A percentile compares a stretch with the other conserved stretches of the same genome.
Conservation (phyloP, 2,797 vertebrate species). For the Enteromius fasciolatus region DNA sequence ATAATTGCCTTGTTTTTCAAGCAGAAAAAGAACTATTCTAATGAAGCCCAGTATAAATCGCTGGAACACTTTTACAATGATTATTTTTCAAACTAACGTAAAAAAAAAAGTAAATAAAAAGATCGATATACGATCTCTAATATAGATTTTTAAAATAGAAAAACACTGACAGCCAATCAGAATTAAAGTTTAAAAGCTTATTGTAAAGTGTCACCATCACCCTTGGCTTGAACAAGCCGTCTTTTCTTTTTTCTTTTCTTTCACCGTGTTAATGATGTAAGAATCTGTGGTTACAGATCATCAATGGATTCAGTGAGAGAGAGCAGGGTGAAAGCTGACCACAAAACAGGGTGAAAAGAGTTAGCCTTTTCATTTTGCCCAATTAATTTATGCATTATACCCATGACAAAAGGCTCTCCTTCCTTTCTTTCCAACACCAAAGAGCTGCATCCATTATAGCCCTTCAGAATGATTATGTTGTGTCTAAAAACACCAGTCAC, state of each 20-base stretch:
- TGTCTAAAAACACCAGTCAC: not conserved
- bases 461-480: not conserved
- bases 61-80: no score
- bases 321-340: not conserved
- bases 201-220: no score
- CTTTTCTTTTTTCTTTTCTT: no score
- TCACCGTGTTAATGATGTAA: no score
- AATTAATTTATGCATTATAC: not conserved
- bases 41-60: not conserved
- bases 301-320: not conserved
- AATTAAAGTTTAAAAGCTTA: no score
- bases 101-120: no score
- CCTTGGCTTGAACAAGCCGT: no score
- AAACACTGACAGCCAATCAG: no score
- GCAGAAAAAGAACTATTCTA: not conserved
- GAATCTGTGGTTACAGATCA: not conserved
- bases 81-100: no score
- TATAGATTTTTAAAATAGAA: no score
- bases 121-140: no score
- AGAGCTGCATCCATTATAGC: not conserved
- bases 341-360: not conserved
- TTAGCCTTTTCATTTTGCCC: not conserved
- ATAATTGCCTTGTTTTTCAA: not conserved
- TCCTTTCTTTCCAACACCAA: not conserved
- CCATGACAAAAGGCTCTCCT: not conserved